Evolutionary conservation across 2,113 vertebrate genomes (phyloP), one percentile per base, ranked within the genome.

Genomic region (Dunckerocampus dactyliophorus): DNA sequence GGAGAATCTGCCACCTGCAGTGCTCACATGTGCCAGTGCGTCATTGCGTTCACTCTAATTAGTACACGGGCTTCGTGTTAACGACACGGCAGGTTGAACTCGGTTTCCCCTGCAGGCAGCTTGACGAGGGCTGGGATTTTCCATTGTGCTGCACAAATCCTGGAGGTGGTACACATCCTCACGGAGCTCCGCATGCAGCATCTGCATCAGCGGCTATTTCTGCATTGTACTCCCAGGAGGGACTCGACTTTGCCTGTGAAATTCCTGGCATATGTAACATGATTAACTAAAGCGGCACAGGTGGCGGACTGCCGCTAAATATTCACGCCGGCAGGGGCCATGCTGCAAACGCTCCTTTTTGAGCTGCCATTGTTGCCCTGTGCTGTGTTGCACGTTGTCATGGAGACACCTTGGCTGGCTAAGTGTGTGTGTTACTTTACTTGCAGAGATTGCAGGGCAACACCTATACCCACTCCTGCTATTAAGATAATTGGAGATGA

Each of bases 211-310:
- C 50, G 20, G 67, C 81, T 85, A 88, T 86, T 78, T 66, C 77
- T 69, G 72, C 64, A 16, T 45, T 47, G 67, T 62, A n/a, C 69
- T 59, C 71, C 59, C 76, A 62, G 14, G 47, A 4, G 47, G 67
- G 63, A 31, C 43, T 52, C 10, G 12, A 37, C 60, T 63, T 62
- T 59, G 62, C 67, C 81, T 75, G 80, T 78, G 71, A 83, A 71
- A 87, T 89, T 80, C 75, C 55, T 62, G 47, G 62, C 78, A 75
- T 83, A 52, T 71, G 74, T 43, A 45, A 66, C 78, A 65, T 63
- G 67, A 87, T 79, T 82, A 68, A 67, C 73, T 80, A 72, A 80
- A 81, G 58, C 47, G 42, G 63, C 78, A 80, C 79, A 83, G 75
- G 74, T 83, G 80, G 66, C 46, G 20, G 71, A 59, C 43, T 22